Evolutionary conservation across 2,113 vertebrate genomes (phyloP).

Genomic region (Strix aluco): DNA sequence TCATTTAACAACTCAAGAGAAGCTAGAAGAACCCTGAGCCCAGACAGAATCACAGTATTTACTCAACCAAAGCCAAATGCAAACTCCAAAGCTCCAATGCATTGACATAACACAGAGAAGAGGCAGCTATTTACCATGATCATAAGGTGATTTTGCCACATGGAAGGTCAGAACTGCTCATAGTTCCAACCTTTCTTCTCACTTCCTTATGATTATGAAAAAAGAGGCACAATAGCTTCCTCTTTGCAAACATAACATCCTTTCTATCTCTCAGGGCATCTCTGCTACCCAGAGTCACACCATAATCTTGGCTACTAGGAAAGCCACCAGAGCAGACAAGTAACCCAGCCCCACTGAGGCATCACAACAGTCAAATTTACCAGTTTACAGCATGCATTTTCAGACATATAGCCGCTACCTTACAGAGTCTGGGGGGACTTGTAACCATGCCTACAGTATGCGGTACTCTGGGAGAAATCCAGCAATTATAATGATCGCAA

Average conservation of each 20-base stretch:
- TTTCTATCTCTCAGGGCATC: background rate
- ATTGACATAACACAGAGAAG: background rate
- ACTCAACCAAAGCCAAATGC: background rate
- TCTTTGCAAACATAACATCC: background rate
- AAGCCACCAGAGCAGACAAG: fast-evolving
- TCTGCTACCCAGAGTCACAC: background rate
- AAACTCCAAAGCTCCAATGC: background rate
- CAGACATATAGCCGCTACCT: background rate
- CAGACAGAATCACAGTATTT: background rate
- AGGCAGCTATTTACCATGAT: background rate
- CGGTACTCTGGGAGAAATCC: background rate
- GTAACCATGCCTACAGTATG: background rate
- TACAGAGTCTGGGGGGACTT: background rate
- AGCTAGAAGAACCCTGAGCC: background rate
- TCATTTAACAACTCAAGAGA: background rate
- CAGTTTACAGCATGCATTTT: background rate
- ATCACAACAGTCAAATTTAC: background rate
- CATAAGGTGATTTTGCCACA: background rate
- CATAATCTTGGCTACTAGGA: background rate
- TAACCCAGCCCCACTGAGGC: background rate
- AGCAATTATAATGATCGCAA: background rate
- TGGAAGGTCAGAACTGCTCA: background rate
- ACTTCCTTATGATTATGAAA: background rate
- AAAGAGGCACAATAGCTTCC: background rate
- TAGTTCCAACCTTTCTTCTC: background rate